Base-by-base conservation (phyloP, 1,140 invertebrate species). In the Theocolax elegans region DNA sequence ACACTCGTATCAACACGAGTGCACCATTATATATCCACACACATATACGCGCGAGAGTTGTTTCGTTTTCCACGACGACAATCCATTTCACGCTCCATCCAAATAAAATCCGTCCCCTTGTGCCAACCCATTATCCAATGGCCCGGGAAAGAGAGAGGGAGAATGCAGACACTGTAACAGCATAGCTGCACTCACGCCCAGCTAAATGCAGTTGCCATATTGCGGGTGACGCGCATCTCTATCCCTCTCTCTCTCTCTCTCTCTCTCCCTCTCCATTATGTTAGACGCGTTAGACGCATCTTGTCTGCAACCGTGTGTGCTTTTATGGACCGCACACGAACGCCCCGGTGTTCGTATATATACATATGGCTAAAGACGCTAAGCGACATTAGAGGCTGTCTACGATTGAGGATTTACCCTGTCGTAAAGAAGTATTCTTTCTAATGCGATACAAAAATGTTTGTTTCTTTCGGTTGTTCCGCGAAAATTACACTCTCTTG, bases 201-300 rank as follows among this genome's bases (percentile, higher is more conserved):
- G 49, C 48, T 54, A 65, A 65, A 65, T 65, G 62, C 48, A 60
- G 38, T 60, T 44, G 38, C 38, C 56, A 40, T 53, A 64, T 64
- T 23, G 56, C 56, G 21, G 29, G 54, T 19, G 31, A 40, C 54
- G 46, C 19, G 44, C 27, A 29, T 29, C 46, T 29, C 46, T 51
- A n/a, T n/a, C n/a, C n/a, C n/a, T n/a, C n/a, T n/a, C n/a, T n/a
- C n/a, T n/a, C n/a, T n/a, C n/a, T n/a, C n/a, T n/a, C n/a, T n/a
- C n/a, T n/a, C n/a, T n/a, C n/a, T n/a, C 31, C 31, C 31, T 35
- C 31, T 35, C 31, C 31, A 35, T 35, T 35, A 44, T 25, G 21
- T 60, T 19, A 13, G 15, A 49, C 13, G 44, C 25, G 27, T 62
- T 59, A 48, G 25, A 19, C 8, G 27, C 29, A 8, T 49, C 46